Conservation (phyloP, 2,113 vertebrate species). For the Struthio camelus region DNA sequence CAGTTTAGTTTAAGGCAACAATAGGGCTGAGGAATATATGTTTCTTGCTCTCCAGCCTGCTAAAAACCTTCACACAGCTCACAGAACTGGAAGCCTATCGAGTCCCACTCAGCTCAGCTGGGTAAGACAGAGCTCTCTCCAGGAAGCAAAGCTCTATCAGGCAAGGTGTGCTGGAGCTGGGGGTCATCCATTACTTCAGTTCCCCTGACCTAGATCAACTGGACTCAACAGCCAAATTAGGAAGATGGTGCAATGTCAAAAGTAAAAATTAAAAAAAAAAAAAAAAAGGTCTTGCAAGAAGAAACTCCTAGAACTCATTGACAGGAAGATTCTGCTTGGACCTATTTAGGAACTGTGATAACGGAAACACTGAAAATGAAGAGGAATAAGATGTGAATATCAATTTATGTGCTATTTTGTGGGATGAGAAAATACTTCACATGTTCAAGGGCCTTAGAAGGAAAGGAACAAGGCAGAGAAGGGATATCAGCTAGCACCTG, state of each 20-base stretch:
- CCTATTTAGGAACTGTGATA: background rate
- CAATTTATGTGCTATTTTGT: fast-evolving
- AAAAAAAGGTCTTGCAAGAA: background rate
- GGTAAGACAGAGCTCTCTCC: background rate
- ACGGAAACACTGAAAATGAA: background rate
- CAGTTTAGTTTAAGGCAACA: fast-evolving
- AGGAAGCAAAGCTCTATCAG: fast-evolving
- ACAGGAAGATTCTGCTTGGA: background rate
- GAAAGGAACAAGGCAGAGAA: background rate
- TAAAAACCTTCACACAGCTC: background rate
- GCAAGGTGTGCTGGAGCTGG: fast-evolving
- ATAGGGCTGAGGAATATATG: fast-evolving
- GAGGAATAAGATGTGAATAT: fast-evolving
- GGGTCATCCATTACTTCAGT: background rate
- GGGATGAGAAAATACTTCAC: background rate
- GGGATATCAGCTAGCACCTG: background rate
- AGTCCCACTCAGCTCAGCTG: background rate
- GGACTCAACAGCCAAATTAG: background rate
- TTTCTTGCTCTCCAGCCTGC: background rate
- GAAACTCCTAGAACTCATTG: background rate
- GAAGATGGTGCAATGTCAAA: fast-evolving
- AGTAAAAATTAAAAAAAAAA: background rate
- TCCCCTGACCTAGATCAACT: fast-evolving
- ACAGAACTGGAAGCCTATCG: background rate
- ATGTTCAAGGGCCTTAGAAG: fast-evolving